These are phyloP conservation scores for Labia minor DNA, from an alignment of 2,888 invertebrate genomes.

Conservation along the genomic window DNA sequence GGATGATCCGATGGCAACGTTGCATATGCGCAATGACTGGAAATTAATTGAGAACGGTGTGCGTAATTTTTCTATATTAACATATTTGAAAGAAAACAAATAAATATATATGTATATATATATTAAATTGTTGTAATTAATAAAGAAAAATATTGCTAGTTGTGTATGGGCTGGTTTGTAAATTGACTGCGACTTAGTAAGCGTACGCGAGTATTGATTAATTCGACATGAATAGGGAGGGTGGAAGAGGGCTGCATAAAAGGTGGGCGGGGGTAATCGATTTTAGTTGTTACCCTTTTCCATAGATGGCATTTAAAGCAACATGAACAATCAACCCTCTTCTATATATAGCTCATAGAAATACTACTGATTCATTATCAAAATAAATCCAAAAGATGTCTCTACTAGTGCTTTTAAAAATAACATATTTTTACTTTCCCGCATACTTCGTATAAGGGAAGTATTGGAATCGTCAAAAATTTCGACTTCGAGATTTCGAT, in stretches of 20 bases:
- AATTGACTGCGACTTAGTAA: not conserved
- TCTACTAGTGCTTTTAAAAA: too few relatives aligned
- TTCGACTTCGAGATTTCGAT: too few relatives aligned
- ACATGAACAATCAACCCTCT: not conserved
- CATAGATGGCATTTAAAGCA: not conserved
- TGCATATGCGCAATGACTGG: constrained; percentile 1
- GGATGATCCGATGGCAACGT: not conserved
- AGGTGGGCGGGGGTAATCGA: not conserved
- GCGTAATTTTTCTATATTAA: not conserved
- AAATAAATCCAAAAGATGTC: not conserved
- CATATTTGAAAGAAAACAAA: not conserved
- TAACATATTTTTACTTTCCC: too few relatives aligned
- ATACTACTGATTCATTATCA: too few relatives aligned
- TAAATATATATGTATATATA: too few relatives aligned
- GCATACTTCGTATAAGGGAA: too few relatives aligned
- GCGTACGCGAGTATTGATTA: constrained; percentile 8
- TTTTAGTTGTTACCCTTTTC: not conserved
- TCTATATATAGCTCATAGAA: too few relatives aligned
- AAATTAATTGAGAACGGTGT: not conserved
- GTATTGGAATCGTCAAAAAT: too few relatives aligned
- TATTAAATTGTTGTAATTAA: too few relatives aligned
- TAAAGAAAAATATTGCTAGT: not conserved
- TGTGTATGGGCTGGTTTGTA: not conserved
- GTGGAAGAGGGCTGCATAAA: not conserved
- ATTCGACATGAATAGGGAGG: constrained; percentile 1